These are phyloP conservation scores for Aphidoletes aphidimyza DNA, from an alignment of 2,888 invertebrate genomes.

Conservation along the genomic window DNA sequence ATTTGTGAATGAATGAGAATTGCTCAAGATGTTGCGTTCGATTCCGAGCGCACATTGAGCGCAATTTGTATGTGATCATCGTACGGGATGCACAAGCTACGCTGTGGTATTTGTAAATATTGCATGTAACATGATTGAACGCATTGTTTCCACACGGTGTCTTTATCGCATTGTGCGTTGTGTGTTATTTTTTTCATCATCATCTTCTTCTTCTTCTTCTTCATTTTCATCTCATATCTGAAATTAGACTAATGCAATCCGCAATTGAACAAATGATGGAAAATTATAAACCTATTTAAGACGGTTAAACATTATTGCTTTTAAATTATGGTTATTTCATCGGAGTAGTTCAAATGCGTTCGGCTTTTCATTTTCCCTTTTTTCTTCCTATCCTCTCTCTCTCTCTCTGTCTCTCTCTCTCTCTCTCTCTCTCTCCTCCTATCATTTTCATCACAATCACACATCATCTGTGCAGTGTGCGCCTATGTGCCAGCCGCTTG, in stretches of 20 bases:
- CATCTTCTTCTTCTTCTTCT: neutral
- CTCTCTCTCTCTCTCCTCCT: neutral
- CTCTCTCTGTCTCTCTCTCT: neutral
- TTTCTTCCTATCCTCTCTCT: neutral
- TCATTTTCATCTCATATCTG: neutral
- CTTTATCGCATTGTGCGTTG: neutral
- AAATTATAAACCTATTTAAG: constrained; percentile 51
- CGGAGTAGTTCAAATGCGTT: constrained; percentile 35
- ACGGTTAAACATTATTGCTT: constrained; percentile 49
- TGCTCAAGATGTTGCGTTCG: no score
- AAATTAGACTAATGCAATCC: constrained; percentile 35
- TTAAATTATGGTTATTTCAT: constrained; percentile 47
- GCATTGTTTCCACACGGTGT: neutral
- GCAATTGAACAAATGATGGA: constrained; percentile 47
- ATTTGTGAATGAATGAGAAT: constrained; percentile 37
- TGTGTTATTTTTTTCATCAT: neutral
- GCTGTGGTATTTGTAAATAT: neutral
- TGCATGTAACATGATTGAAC: constrained; percentile 37
- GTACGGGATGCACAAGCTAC: neutral
- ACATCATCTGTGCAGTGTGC: neutral
- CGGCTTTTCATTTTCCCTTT: neutral
- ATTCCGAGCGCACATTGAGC: neutral
- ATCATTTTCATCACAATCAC: constrained; percentile 32
- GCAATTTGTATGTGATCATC: neutral
- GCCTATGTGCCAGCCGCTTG: no score